These are phyloP conservation scores for Tillus elongatus DNA, from an alignment of 2,888 invertebrate species.

Conservation along the genomic window DNA sequence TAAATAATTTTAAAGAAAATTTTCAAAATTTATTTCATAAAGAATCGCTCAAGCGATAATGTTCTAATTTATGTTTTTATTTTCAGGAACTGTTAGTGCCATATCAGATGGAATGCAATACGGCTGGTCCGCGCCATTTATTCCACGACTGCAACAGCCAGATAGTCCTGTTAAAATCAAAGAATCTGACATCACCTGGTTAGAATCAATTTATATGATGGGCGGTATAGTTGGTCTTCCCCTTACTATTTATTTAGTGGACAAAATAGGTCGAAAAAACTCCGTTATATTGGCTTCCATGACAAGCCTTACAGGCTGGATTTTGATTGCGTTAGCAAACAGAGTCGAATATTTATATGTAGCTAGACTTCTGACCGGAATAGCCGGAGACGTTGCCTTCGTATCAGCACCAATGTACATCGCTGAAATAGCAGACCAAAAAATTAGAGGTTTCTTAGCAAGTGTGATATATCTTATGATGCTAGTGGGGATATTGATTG, in stretches of 20 bases:
- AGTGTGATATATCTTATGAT: slow-evolving; percentile 40
- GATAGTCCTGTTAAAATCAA: slow-evolving; percentile 32
- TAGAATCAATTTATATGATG: slow-evolving; percentile 32
- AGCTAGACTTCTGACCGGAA: slow-evolving; percentile 13
- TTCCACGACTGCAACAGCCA: slow-evolving; percentile 30
- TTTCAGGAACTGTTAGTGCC: slow-evolving; percentile 39
- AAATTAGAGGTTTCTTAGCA: slow-evolving; percentile 37
- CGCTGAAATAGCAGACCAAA: slow-evolving; percentile 36
- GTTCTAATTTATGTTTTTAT: no score
- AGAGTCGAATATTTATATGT: not conserved
- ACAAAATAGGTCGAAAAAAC: slow-evolving; percentile 12
- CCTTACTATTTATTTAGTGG: slow-evolving; percentile 23
- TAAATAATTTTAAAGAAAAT: no score
- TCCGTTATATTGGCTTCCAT: slow-evolving; percentile 7
- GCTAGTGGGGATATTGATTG: slow-evolving; percentile 36
- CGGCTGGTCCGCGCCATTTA: slow-evolving; percentile 39
- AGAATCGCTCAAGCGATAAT: no score
- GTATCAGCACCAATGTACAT: slow-evolving; percentile 14
- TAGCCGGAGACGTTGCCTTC: slow-evolving; percentile 14
- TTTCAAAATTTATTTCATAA: no score
- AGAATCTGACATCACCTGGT: slow-evolving; percentile 28
- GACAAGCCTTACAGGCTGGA: slow-evolving; percentile 11
- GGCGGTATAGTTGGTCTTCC: slow-evolving; percentile 35
- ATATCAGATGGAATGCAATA: slow-evolving; percentile 42
- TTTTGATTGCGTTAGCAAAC: slow-evolving; percentile 11